Base-by-base conservation (phyloP, 2,888 invertebrate species). In the Brachylomia viminalis region DNA sequence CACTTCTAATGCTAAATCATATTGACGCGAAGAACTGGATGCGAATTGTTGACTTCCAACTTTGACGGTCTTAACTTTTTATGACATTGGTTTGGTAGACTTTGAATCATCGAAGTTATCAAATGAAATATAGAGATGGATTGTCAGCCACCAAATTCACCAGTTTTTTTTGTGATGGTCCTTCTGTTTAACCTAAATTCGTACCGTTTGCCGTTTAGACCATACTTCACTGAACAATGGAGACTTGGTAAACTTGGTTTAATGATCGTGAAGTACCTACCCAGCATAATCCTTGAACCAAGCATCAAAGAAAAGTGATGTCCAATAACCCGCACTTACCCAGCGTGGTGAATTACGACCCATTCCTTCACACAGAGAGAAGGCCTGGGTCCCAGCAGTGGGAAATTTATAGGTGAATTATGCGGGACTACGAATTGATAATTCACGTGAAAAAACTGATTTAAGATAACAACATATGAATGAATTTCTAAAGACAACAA, bases 1-100 rank as follows among this genome's bases (percentile, higher is more conserved):
- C 71, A 65, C 77, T 67, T 79, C 72, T 78, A 71, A 80, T 77
- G 79, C 77, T 87, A 82, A 87, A 86, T 87, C 83, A 86, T n/a
- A n/a, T 71, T 72, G 76, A 58, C 56, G 54, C 33, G n/a, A 52
- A 45, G 62, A 54, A 64, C 20, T 58, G 52, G 67, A 80, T 80
- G 45, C 47, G 64, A 52, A 78, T 65, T 58, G 49, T 70, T 17
- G 64, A 70, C 61, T 61, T 45, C 47, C 17, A 45, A 65, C 45
- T 30, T 58, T 58, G 52, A 54, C 13, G 23, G 8, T 59, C 23
- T 17, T 59, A 13, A n/a, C 5, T 59, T 65, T 59, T 45, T 23
- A 77, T 47, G 61, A 47, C 47, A 68, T n/a, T 61, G 15, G 23
- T 33, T 73, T 42, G 1, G 23, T 13, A 17, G 72, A 65, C 47